These are phyloP conservation scores for Euglossa dilemma DNA, from an alignment of 1,140 invertebrate genomes.

Conservation along the genomic window DNA sequence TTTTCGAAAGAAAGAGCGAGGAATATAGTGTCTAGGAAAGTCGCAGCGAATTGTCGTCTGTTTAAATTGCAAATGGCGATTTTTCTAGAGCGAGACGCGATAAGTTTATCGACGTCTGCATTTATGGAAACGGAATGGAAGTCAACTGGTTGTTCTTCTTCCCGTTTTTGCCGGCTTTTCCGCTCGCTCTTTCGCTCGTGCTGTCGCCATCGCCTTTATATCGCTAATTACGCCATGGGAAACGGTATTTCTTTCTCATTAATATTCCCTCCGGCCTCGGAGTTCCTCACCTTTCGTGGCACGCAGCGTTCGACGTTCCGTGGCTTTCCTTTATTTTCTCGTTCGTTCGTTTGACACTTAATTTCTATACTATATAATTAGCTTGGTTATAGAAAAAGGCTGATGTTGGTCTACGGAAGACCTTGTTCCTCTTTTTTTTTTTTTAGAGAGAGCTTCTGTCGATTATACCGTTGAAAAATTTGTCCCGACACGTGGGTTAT, in stretches of 20 bases:
- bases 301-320: slow-evolving; percentile 12
- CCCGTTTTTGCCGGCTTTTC: background rate
- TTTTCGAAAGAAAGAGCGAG: no score
- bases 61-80: slow-evolving; percentile 37
- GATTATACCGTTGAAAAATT: no score
- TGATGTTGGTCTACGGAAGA: no score
- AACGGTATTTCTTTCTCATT: slow-evolving; percentile 39
- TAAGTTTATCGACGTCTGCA: slow-evolving; percentile 11
- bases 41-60: no score
- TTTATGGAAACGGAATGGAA: background rate
- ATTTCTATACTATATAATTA: background rate
- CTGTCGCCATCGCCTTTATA: background rate
- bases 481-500: no score
- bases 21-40: no score
- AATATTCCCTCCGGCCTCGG: slow-evolving; percentile 28
- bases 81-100: slow-evolving; percentile 15
- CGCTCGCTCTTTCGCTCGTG: no score
- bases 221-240: slow-evolving; percentile 32
- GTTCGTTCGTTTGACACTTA: slow-evolving; percentile 8
- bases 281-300: background rate
- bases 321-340: background rate
- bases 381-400: no score
- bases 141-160: background rate
- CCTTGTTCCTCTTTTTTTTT: no score
- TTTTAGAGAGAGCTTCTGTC: no score